Percentiles rank a stretch among this genome's conserved stretches.
phyloP scores from a whole-genome alignment of 1,140 invertebrate species.

The Drosophila arizonae region DNA sequence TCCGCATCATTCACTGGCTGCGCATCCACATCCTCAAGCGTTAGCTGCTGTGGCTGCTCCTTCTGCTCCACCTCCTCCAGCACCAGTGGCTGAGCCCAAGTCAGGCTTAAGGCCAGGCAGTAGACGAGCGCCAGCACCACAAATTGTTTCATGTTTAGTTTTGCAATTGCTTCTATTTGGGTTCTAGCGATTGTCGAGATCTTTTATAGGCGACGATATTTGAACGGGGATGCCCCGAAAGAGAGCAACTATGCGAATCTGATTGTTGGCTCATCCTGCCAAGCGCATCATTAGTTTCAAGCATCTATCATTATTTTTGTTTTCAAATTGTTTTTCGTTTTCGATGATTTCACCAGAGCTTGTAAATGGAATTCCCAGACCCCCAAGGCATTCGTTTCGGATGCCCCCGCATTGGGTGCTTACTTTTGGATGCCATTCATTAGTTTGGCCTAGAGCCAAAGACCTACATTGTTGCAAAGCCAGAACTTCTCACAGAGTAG shows the following conservation, averaged over 20 bases:
- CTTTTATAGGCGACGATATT: slow-evolving; percentile 54
- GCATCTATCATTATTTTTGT: slow-evolving; percentile 42
- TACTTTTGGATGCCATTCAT: slow-evolving; percentile 23
- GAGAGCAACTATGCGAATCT: slow-evolving; percentile 5
- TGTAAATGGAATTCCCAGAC: slow-evolving; percentile 51
- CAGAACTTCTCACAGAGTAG: slow-evolving; percentile 32
- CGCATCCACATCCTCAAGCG: slow-evolving; percentile 51
- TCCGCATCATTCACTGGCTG: slow-evolving; percentile 41
- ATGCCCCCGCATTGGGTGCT: background rate
- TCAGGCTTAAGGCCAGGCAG: slow-evolving; percentile 23
- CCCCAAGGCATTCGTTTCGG: slow-evolving; percentile 8
- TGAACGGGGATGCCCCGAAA: slow-evolving; percentile 41
- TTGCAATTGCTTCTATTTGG: slow-evolving; percentile 43
- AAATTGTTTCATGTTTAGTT: slow-evolving; percentile 59
- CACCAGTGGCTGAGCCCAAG: slow-evolving; percentile 39
- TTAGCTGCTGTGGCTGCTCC: slow-evolving; percentile 27
- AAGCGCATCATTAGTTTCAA: slow-evolving; percentile 51
- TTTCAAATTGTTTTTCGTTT: slow-evolving; percentile 28
- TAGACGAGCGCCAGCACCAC: slow-evolving; percentile 33
- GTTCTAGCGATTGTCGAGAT: background rate
- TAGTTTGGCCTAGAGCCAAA: slow-evolving; percentile 30
- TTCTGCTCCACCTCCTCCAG: slow-evolving; percentile 19
- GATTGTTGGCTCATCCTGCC: slow-evolving; percentile 43
- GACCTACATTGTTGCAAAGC: slow-evolving; percentile 27
- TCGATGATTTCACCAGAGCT: slow-evolving; percentile 56